Evolutionary conservation across 2,797 vertebrate genomes (phyloP), one percentile per base, ranked within the genome.

Genomic region (Mareca strepera): DNA sequence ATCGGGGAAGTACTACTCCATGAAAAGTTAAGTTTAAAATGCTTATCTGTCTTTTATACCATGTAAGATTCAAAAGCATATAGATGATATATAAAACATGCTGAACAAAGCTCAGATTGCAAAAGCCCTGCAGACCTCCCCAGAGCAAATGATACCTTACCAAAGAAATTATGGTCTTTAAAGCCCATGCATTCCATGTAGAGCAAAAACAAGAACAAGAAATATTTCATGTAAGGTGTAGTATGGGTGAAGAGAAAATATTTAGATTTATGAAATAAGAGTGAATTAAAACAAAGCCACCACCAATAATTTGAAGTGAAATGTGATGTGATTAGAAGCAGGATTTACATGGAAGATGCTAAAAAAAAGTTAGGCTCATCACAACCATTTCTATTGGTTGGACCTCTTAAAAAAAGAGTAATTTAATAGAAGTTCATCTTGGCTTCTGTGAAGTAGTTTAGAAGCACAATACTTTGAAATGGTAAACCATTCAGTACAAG

Each of bases 161-260:
- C 99, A 98, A 99, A 98, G 97, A 98, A 98, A 98, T 97, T 98
- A 98, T 97, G 97, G 96, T 98, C 98, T 98, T 97, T 98, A 98
- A 98, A 98, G 98, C 97, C 98, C 98, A 98, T 98, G 98, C 97
- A 98, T 98, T 97, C 98, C 97, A 98, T 96, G 97, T 97, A 98
- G 94, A 98, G 97, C 97, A 98, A 97, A 98, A 98, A 98, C 97
- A 98, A 98, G 97, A 97, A 97, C 97, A 97, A 98, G 97, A 98
- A 95, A 98, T 93, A 97, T 92, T 97, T 96, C 87, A 97, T 92
- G 95, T 98, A 95, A 98, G 94, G 96, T 97, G 97, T 70, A 97
- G 70, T 89, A 98, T 97, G 97, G 97, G 93, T 2, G 80, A 79
- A 92, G 87, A 92, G 83, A 95, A 87, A 84, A 94, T 82, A 89